These are phyloP conservation scores for Bombus sibiricus DNA, from an alignment of 1,140 invertebrate genomes.

Conservation along the genomic window DNA sequence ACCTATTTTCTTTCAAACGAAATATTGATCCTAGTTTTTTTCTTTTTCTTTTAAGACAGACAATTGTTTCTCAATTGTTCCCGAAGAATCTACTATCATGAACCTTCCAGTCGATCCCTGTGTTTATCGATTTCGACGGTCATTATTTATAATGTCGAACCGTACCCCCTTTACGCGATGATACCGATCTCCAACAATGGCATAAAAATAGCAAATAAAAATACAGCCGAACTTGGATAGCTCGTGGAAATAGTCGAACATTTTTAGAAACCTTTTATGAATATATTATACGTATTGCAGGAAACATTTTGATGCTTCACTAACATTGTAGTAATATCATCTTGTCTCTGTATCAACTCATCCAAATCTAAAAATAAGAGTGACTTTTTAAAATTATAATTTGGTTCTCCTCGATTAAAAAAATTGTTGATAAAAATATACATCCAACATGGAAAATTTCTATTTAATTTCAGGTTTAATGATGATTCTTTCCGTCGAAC, in stretches of 20 bases:
- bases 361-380: no score
- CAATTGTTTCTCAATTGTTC: background rate
- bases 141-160: constrained; percentile 41
- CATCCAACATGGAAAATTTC: no score
- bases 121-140: constrained; percentile 28
- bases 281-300: no score
- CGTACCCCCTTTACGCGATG: constrained; percentile 26
- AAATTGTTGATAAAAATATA: background rate
- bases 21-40: no score
- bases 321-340: no score
- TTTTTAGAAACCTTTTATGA: no score
- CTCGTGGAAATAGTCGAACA: no score
- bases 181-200: background rate
- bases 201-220: constrained; percentile 43
- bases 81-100: background rate
- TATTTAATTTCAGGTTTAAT: no score
- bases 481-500: background rate
- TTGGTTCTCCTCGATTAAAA: background rate
- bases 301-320: no score
- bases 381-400: background rate
- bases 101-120: background rate
- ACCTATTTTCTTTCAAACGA: background rate
- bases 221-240: background rate
- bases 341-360: no score
- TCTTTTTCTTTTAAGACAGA: background rate